These are phyloP conservation scores for Dicentrarchus labrax DNA, from an alignment of 2,113 vertebrate species.

Conservation along the genomic window DNA sequence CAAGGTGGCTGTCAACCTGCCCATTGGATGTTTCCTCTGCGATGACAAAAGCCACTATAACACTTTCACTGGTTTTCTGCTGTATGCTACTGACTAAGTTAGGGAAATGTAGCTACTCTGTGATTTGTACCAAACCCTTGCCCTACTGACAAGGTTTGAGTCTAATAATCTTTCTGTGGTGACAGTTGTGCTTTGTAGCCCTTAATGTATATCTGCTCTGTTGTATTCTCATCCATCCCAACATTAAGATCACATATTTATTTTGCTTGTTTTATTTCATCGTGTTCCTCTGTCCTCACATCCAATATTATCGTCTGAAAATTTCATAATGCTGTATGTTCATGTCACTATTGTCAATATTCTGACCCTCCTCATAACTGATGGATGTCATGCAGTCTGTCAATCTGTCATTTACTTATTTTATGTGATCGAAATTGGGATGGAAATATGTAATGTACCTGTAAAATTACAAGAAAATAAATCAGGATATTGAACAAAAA, in stretches of 20 bases:
- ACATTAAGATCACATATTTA: not conserved
- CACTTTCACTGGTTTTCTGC: conserved; percentile 82
- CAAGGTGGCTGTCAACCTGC: conserved; percentile 68
- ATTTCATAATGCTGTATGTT: not conserved
- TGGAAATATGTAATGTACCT: not conserved
- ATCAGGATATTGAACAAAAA: conserved; percentile 13
- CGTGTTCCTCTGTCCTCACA: too few relatives aligned
- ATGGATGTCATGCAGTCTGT: not conserved
- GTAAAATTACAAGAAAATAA: conserved; percentile 32
- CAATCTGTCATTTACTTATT: not conserved
- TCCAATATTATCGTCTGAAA: not conserved
- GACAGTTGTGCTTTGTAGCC: not conserved
- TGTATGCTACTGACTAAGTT: conserved; percentile 77
- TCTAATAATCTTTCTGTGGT: not conserved
- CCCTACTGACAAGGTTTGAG: not conserved
- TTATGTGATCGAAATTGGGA: not conserved
- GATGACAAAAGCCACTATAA: conserved; percentile 76
- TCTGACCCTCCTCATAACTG: not conserved
- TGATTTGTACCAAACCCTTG: not conserved
- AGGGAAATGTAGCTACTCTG: not conserved
- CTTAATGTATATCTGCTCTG: not conserved
- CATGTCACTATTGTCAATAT: not conserved
- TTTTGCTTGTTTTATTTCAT: not conserved
- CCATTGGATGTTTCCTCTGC: conserved; percentile 70
- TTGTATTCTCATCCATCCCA: not conserved